Conservation (phyloP, 2,888 invertebrate species). For the Habroteleia sp. region DNA sequence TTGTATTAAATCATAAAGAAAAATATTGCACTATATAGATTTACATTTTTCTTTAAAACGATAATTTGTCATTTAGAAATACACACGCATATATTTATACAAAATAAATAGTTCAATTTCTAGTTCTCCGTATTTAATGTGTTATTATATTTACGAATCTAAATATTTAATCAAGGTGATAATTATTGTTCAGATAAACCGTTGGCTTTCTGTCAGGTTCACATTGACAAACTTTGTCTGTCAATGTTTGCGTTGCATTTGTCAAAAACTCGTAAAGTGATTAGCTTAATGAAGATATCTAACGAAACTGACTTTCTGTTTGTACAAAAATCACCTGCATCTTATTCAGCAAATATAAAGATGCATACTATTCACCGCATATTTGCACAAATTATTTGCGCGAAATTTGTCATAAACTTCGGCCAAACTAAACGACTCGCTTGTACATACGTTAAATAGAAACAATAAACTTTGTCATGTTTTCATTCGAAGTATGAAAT, state of each 20-base stretch:
- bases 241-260: conserved; percentile 27
- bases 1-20: too few relatives aligned
- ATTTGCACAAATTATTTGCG: too few relatives aligned
- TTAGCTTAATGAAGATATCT: conserved; percentile 40
- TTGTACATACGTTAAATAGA: neutral
- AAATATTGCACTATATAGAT: too few relatives aligned
- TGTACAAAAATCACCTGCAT: conserved; percentile 26
- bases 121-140: too few relatives aligned
- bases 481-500: too few relatives aligned
- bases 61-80: too few relatives aligned
- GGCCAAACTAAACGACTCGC: too few relatives aligned
- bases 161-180: conserved; percentile 4
- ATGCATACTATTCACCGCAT: neutral
- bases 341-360: conserved; percentile 31
- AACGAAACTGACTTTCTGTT: conserved; percentile 4
- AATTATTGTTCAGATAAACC: conserved; percentile 24
- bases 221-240: conserved; percentile 14
- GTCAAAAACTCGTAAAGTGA: conserved; percentile 38
- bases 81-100: too few relatives aligned
- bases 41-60: too few relatives aligned
- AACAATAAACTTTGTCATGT: too few relatives aligned
- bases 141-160: neutral
- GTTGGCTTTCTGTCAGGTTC: neutral
- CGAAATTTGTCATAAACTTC: too few relatives aligned
- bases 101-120: too few relatives aligned